These are phyloP conservation scores for Silurus asotus DNA, from an alignment of 2,113 vertebrate genomes.

Conservation along the genomic window DNA sequence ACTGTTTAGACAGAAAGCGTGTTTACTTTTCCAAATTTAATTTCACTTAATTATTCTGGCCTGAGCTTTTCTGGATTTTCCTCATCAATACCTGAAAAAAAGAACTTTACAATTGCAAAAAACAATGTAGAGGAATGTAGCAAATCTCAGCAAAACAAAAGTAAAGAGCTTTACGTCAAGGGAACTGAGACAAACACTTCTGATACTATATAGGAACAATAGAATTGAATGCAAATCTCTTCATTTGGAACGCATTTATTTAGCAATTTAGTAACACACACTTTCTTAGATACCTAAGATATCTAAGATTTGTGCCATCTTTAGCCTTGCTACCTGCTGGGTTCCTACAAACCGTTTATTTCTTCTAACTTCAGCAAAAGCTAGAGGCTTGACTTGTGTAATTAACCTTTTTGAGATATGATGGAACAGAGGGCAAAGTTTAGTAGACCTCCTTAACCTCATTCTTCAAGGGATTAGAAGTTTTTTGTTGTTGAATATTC, in stretches of 20 bases:
- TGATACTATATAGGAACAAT: not conserved
- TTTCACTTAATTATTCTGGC: not conserved
- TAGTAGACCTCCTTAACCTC: not conserved
- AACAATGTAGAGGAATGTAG: not conserved
- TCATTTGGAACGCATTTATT: not conserved
- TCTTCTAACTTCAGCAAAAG: not conserved
- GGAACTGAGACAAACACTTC: not conserved
- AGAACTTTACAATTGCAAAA: not conserved
- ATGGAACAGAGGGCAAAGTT: not conserved
- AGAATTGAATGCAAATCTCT: not conserved
- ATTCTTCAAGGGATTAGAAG: not conserved
- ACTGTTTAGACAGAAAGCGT: not conserved
- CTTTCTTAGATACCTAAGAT: not conserved
- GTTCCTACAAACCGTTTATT: not conserved
- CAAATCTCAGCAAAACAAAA: not conserved
- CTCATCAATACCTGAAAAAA: not conserved
- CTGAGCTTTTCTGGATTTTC: not conserved
- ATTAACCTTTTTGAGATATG: not conserved
- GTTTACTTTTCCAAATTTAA: not conserved
- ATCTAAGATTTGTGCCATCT: not conserved
- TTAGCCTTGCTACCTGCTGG: not conserved
- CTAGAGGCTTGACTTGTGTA: not conserved
- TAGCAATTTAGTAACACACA: not conserved
- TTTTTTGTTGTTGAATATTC: not conserved
- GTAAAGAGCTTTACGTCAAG: not conserved